Evolutionary conservation across 2,888 invertebrate species (phyloP), one percentile per base, ranked within the genome.

Genomic region (Cheiracanthium punctorium): DNA sequence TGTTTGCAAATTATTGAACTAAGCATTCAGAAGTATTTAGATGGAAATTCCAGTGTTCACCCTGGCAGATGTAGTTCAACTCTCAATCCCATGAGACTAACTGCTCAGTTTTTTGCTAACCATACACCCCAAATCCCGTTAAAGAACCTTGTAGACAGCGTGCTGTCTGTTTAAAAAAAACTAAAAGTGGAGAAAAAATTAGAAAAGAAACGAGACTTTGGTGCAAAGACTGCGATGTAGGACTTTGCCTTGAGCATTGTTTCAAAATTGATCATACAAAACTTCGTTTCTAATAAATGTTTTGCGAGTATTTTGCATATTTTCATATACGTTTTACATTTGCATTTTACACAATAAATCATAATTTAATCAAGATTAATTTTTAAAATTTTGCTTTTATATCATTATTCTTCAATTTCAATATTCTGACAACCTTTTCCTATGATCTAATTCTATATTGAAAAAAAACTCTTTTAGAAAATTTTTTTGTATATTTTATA

Each of bases 251-350:
- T 32, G 30, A 67, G 67, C 2, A 0, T 29, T 67, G 67, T 30
- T 67, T 67, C 67, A 20, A 58, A 58, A 24, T 58, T 58, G 20
- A 58, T 24, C 58, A 58, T 58, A 58, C 58, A 24, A 58, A 24
- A 58, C 76, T 67, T 69, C 41, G 67, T 76, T 77, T 77, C 30
- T 77, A 77, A 69, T 43, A 48, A 48, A 77, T 69, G 30, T 77
- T 77, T 67, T 77, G 69, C 30, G 67, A 76, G 43, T 67, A 76
- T 76, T 76, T 58, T 58, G 20, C 58, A 58, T 58, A 37, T 58
- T 58, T 58, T 58, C 2, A 67, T 67, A 67, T 67, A 67, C 67
- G 17, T 67, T 64, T 67, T 32, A 30, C 67, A 7, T 70, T 70
- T 70, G 70, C 37, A 70, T 70, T 70, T 70, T 24, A 37, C 37